phyloP scores from a whole-genome alignment of 2,888 invertebrate genomes.

The Fissipunctia ypsillon region DNA sequence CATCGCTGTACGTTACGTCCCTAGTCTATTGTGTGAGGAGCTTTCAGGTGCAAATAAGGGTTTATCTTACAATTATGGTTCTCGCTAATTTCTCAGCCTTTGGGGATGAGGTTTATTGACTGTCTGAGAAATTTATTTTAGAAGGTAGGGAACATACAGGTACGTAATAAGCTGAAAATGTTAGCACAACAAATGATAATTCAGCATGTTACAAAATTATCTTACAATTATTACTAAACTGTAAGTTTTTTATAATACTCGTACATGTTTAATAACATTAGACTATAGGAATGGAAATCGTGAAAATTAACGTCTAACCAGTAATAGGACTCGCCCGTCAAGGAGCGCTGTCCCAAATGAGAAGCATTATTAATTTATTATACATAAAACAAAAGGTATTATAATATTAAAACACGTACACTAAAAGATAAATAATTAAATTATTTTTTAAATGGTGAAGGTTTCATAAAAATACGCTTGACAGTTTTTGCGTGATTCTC shows the following conservation, averaged over 20 bases:
- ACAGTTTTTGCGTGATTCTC: too few species aligned
- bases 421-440: too few species aligned
- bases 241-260: background rate
- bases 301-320: background rate
- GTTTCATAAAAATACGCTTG: too few species aligned
- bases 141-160: background rate
- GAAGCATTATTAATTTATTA: too few species aligned
- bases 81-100: background rate
- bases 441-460: too few species aligned
- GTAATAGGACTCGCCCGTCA: too few species aligned
- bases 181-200: background rate
- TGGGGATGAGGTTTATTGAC: background rate
- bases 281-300: background rate
- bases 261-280: background rate
- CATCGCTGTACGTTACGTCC: background rate
- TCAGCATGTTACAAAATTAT: background rate
- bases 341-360: too few species aligned
- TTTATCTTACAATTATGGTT: constrained; percentile 28
- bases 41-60: constrained; percentile 13
- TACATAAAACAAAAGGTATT: too few species aligned
- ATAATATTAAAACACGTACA: too few species aligned
- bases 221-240: too few species aligned
- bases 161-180: background rate
- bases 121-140: background rate
- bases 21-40: constrained; percentile 16